These are phyloP conservation scores for Sussaba pulchella DNA, from an alignment of 2,888 invertebrate genomes.

Conservation along the genomic window DNA sequence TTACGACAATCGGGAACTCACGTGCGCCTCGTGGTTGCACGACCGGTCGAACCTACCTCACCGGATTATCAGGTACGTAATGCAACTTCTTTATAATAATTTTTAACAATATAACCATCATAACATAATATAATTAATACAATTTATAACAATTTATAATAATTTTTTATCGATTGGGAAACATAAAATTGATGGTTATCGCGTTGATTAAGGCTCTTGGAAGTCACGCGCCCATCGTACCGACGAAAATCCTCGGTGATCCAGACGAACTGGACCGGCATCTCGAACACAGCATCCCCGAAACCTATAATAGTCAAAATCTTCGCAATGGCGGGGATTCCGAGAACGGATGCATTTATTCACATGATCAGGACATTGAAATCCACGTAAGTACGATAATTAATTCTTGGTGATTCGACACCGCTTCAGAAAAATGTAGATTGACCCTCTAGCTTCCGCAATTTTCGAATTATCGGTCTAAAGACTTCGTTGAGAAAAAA, in stretches of 20 bases:
- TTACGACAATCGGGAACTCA: conserved; percentile 97
- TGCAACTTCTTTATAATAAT: not conserved
- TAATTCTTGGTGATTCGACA: too few species aligned
- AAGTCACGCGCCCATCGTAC: conserved; percentile 94
- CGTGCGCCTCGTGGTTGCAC: conserved; percentile 97
- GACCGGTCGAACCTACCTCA: conserved; percentile 93
- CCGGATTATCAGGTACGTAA: conserved; percentile 88
- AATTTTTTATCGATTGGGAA: too few species aligned
- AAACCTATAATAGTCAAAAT: conserved; percentile 84
- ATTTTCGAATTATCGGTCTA: too few species aligned
- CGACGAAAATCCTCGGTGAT: conserved; percentile 95
- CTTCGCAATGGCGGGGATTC: conserved; percentile 54
- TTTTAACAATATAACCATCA: too few species aligned
- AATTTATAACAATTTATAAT: too few species aligned
- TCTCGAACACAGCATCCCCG: conserved; percentile 91
- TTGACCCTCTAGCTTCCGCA: too few species aligned
- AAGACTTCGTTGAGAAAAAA: too few species aligned
- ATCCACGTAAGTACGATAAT: conserved; percentile 84
- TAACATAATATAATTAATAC: too few species aligned
- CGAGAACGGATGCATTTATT: conserved; percentile 85
- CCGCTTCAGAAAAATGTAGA: too few species aligned
- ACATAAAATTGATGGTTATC: too few species aligned
- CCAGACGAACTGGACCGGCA: conserved; percentile 94
- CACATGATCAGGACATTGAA: conserved; percentile 85
- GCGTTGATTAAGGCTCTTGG: conserved; percentile 89